These are phyloP conservation scores for Dissostichus mawsoni DNA, from an alignment of 2,113 vertebrate genomes.

Conservation along the genomic window DNA sequence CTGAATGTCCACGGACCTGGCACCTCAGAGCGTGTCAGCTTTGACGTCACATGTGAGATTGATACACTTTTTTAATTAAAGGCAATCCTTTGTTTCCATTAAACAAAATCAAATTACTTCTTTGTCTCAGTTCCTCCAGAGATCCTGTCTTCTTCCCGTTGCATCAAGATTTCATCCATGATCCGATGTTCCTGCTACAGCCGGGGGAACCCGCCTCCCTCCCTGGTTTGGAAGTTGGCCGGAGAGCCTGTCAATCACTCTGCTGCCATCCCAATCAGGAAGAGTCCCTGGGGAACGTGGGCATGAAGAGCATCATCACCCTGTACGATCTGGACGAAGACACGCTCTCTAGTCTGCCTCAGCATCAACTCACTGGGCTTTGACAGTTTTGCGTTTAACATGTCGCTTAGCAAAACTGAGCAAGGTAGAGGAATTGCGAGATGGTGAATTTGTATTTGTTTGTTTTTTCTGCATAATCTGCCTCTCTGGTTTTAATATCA, in stretches of 20 bases:
- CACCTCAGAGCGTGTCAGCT: too few species aligned
- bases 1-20: too few species aligned
- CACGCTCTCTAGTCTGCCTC: too few species aligned
- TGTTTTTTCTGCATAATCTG: too few species aligned
- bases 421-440: conserved; percentile 37
- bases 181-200: conserved; percentile 73
- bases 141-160: conserved; percentile 69
- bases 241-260: conserved; percentile 67
- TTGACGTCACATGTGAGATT: too few species aligned
- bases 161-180: conserved; percentile 49
- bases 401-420: conserved; percentile 32
- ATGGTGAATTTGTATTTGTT: too few species aligned
- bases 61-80: too few species aligned
- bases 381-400: conserved; percentile 53
- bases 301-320: background rate
- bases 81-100: background rate
- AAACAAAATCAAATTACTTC: too few species aligned
- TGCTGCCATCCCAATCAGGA: conserved; percentile 51
- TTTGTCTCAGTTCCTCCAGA: conserved; percentile 49
- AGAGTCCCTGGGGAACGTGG: conserved; percentile 17
- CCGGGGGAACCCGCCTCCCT: conserved; percentile 76
- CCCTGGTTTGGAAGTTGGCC: conserved; percentile 72
- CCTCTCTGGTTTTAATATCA: background rate
- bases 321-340: too few species aligned
- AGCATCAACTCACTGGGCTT: too few species aligned